Conservation (phyloP, 1,140 invertebrate genomes). For the Lasioglossum albipes region DNA sequence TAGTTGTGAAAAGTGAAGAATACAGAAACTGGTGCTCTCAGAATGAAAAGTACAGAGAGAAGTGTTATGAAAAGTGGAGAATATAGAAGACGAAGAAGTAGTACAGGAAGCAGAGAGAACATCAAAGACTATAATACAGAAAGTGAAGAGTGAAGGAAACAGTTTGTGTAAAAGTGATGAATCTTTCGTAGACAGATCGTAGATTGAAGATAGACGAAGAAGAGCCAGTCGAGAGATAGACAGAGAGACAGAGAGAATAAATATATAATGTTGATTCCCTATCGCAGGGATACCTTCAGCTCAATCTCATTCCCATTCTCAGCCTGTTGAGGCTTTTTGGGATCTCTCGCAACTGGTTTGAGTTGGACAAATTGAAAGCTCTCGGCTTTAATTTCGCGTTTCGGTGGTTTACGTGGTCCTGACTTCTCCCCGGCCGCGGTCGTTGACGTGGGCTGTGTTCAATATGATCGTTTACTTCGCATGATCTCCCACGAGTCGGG, state of each 20-base stretch:
- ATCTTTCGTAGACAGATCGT: not conserved
- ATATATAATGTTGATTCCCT: constrained; percentile 50
- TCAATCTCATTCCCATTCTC: constrained; percentile 73
- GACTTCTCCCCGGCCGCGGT: constrained; percentile 64
- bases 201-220: constrained; percentile 11
- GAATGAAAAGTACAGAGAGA: too few relatives aligned
- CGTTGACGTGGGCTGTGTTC: constrained; percentile 73
- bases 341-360: constrained; percentile 82
- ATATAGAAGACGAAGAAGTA: too few relatives aligned
- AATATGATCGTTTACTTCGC: constrained; percentile 46
- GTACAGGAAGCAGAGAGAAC: too few relatives aligned
- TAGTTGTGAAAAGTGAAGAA: too few relatives aligned
- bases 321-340: constrained; percentile 75
- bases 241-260: constrained; percentile 30
- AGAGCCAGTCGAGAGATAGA: not conserved
- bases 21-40: too few relatives aligned
- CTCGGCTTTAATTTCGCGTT: constrained; percentile 81
- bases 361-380: constrained; percentile 82
- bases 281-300: constrained; percentile 74
- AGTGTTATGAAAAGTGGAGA: too few relatives aligned
- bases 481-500: not conserved
- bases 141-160: too few relatives aligned
- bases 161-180: not conserved
- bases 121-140: too few relatives aligned
- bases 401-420: constrained; percentile 81